Conservation (phyloP, 1,140 invertebrate genomes). For the Drosophila persimilis region DNA sequence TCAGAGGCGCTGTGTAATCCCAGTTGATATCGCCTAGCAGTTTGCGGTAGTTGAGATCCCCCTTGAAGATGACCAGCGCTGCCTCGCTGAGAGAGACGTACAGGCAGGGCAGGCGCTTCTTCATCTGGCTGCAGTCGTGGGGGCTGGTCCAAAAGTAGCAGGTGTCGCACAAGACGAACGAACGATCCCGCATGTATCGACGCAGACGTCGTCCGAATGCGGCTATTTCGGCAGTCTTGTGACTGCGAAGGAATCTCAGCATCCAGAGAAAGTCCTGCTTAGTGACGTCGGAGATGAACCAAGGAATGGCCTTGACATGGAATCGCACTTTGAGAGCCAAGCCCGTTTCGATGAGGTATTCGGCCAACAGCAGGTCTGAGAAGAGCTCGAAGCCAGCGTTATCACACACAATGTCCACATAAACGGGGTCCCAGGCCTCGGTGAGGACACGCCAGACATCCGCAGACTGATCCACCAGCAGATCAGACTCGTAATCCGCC, state of each 20-base stretch:
- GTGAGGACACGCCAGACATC: conserved; percentile 41
- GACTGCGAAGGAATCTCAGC: conserved; percentile 82
- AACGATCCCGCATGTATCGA: conserved; percentile 83
- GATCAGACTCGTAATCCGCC: background rate
- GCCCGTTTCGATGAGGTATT: conserved; percentile 88
- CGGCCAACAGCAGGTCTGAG: conserved; percentile 93
- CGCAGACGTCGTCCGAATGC: conserved; percentile 84
- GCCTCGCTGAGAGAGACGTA: conserved; percentile 90
- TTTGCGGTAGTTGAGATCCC: conserved; percentile 98
- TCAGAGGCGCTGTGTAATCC: conserved; percentile 88
- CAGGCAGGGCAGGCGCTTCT: conserved; percentile 86
- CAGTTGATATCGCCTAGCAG: conserved; percentile 95
- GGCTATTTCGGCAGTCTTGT: conserved; percentile 69
- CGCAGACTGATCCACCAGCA: conserved; percentile 50
- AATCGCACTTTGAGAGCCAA: conserved; percentile 90
- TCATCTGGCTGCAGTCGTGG: conserved; percentile 90
- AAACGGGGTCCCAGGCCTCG: conserved; percentile 25
- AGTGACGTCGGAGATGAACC: conserved; percentile 97
- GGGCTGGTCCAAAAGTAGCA: conserved; percentile 95
- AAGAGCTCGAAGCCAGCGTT: conserved; percentile 98
- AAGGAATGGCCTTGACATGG: conserved; percentile 95
- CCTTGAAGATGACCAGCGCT: conserved; percentile 94
- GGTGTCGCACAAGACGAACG: conserved; percentile 82
- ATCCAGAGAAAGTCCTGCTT: conserved; percentile 90
- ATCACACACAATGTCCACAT: conserved; percentile 93